These are phyloP conservation scores for Erebia palarica DNA, from an alignment of 2,888 invertebrate genomes.

Conservation along the genomic window DNA sequence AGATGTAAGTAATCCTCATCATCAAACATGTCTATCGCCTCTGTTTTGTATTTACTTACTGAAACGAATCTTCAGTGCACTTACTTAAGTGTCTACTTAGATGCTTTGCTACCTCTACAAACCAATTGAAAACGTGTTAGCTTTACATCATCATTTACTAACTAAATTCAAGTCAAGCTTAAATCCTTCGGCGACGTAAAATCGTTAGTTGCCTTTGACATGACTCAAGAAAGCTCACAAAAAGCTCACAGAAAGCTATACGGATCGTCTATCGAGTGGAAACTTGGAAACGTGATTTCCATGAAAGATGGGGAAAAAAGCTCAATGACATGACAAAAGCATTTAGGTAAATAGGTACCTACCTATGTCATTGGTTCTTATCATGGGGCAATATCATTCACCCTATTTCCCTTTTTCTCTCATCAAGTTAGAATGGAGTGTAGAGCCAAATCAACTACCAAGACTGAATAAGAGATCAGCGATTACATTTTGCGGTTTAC, in stretches of 20 bases:
- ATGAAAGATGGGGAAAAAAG: slow-evolving; percentile 12
- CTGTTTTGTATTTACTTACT: not conserved
- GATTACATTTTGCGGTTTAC: too few relatives aligned
- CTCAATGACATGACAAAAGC: slow-evolving; percentile 7
- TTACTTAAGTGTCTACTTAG: too few relatives aligned
- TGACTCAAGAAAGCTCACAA: not conserved
- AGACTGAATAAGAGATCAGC: too few relatives aligned
- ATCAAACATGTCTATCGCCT: not conserved
- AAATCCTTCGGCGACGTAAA: not conserved
- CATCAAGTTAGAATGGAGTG: too few relatives aligned
- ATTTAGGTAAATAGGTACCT: not conserved
- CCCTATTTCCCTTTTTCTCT: too few relatives aligned
- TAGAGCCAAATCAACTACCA: too few relatives aligned
- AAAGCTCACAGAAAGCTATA: not conserved
- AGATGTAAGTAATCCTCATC: not conserved
- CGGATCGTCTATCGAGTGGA: not conserved
- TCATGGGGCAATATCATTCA: too few relatives aligned
- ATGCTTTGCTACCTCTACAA: too few relatives aligned
- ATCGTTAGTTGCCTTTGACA: not conserved
- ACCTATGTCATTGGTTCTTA: too few relatives aligned
- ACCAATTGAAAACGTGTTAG: too few relatives aligned
- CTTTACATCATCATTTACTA: too few relatives aligned
- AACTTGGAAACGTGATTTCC: not conserved
- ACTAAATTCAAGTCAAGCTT: not conserved
- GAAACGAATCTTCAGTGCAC: too few relatives aligned